Evolutionary conservation across 2,888 invertebrate genomes (phyloP), one percentile per base, ranked within the genome.

Genomic region (Leucania comma): DNA sequence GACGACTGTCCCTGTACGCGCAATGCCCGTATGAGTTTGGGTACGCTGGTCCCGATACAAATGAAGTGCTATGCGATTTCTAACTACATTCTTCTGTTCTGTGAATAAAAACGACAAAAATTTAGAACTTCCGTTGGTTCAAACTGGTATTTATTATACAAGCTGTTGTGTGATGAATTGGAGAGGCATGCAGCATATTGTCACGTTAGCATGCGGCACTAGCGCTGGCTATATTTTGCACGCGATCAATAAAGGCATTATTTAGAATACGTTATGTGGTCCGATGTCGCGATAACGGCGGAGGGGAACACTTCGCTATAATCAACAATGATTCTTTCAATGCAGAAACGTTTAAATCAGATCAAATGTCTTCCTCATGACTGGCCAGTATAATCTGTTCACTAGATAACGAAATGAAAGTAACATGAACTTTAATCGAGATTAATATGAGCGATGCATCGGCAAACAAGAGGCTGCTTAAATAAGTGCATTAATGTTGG

Each of bases 241-340:
- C 87, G 89, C 90, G 88, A 90, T 90, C 90, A 92, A 91, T 91
- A 89, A 88, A 89, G 84, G 84, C 88, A 89, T 88, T 90, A 90
- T 90, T 89, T 86, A 87, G 84, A 88, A 86, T 84, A 88, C 82
- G 82, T 78, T 79, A 86, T 81, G 83, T 84, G 82, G 75, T 72
- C 80, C 38, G 75, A 86, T 83, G 75, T 79, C 70, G 81, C 81
- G 89, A 90, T 90, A 90, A 89, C 86, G 83, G 82, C 69, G 63
- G 61, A 76, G 48, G 70, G 66, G 73, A 77, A 63, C 70, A 75
- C 69, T 75, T 72, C 42, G 50, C 72, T 56, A 61, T 61, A 56
- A 57, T 76, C 75, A 79, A 85, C 84, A 88, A 87, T 72, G 82
- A 72, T 79, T 68, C 79, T 74, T 78, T 80, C 74, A 86, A 65